Percentiles rank a stretch among this genome's conserved stretches.
phyloP scores from a whole-genome alignment of 2,797 vertebrate species.

The Tarsius wallacei region DNA sequence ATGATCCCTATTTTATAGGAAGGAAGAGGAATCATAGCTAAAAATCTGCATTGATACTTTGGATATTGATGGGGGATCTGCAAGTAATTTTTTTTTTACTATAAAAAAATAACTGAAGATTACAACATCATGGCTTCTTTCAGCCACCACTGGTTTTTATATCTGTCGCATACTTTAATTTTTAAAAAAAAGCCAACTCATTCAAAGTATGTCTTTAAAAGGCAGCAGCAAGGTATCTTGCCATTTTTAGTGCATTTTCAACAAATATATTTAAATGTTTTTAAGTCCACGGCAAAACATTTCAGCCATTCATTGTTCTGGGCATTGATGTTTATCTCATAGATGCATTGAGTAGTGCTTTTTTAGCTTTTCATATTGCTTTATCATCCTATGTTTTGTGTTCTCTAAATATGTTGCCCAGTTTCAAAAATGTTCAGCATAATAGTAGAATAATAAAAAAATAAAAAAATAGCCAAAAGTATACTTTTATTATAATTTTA shows the following conservation, averaged over 20 bases:
- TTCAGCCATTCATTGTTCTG: neutral
- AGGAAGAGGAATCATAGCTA: neutral
- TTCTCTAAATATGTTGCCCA: conserved; percentile 69
- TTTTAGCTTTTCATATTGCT: conserved; percentile 65
- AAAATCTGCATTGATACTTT: conserved; percentile 48
- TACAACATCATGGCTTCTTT: neutral
- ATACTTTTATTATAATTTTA: neutral
- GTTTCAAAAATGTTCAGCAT: conserved; percentile 59
- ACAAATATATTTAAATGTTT: conserved; percentile 10
- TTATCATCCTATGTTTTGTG: conserved; percentile 49
- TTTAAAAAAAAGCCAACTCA: neutral
- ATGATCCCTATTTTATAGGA: neutral
- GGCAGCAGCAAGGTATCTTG: conserved; percentile 20
- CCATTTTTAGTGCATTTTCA: conserved; percentile 61
- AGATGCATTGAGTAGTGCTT: conserved; percentile 82
- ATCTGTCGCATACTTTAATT: neutral
- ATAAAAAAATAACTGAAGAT: neutral
- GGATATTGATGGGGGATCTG: neutral
- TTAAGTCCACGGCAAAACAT: conserved; percentile 62
- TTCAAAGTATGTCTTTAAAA: conserved; percentile 46
- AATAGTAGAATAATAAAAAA: neutral
- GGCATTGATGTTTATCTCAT: conserved; percentile 1
- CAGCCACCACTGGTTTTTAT: neutral
- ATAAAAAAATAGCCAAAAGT: neutral
- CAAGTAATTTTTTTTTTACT: neutral